A percentile compares a stretch with the other conserved stretches of the same genome.
These are phyloP conservation scores for Harpegnathos saltator DNA, from an alignment of 1,140 invertebrate genomes.

Conservation along the genomic window DNA sequence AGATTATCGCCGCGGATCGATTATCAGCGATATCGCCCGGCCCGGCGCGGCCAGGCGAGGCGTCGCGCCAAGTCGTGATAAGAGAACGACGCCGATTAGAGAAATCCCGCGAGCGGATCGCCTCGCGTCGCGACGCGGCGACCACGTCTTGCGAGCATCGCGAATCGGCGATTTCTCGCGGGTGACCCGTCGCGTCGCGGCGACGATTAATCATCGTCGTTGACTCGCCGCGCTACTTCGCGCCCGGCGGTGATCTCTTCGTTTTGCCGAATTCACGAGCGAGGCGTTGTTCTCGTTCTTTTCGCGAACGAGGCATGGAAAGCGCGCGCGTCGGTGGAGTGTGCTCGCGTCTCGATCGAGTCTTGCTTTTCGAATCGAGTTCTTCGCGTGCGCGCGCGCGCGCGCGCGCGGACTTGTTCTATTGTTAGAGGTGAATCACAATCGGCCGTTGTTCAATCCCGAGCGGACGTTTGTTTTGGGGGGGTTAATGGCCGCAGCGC, in stretches of 20 bases:
- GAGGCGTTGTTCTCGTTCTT: too few species aligned
- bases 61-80: background rate
- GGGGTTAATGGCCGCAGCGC: constrained; percentile 74
- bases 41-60: too few species aligned
- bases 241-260: too few species aligned
- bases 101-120: background rate
- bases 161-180: background rate
- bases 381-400: too few species aligned
- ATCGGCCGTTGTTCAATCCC: constrained; percentile 55
- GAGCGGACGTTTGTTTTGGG: constrained; percentile 64
- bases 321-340: background rate
- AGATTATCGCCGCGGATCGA: background rate
- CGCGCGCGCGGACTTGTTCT: constrained; percentile 14
- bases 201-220: background rate
- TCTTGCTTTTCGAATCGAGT: background rate
- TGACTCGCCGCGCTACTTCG: background rate
- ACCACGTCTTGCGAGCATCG: background rate
- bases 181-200: background rate
- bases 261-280: too few species aligned
- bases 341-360: background rate
- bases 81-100: background rate
- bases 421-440: constrained; percentile 58
- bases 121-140: too few species aligned
- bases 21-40: constrained; percentile 24
- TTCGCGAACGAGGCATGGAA: constrained; percentile 27